phyloP scores from a whole-genome alignment of 1,140 invertebrate genomes.

The Rhagoletis zephyria region DNA sequence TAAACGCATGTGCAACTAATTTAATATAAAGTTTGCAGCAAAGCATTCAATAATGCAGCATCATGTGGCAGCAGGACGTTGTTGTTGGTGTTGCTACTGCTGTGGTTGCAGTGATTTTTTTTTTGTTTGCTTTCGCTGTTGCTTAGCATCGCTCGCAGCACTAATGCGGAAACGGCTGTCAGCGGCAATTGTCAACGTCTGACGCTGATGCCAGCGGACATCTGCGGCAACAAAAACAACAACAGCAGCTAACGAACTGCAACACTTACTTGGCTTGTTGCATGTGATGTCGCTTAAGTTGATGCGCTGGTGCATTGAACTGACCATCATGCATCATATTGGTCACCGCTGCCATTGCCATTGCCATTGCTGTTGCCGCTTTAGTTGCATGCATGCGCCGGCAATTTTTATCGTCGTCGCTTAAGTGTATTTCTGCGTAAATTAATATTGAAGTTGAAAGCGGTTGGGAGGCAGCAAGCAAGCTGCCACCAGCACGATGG shows the following conservation, averaged over 20 bases:
- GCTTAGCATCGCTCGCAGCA: background rate
- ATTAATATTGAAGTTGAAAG: slow-evolving; percentile 28
- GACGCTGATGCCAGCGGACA: background rate
- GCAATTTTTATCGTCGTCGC: slow-evolving; percentile 31
- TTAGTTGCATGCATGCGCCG: slow-evolving; percentile 13
- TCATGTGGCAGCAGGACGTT: background rate
- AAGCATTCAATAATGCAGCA: background rate
- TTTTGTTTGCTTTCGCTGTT: background rate
- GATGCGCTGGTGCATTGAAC: slow-evolving; percentile 10
- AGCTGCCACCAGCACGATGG: background rate
- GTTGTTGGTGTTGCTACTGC: background rate
- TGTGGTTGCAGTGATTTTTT: slow-evolving; percentile 22
- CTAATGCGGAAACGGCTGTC: slow-evolving; percentile 46
- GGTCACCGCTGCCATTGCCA: background rate
- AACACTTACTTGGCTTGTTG: background rate
- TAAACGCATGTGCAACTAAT: slow-evolving; percentile 29
- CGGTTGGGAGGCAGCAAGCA: background rate
- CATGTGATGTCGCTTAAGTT: background rate
- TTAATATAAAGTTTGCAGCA: slow-evolving; percentile 17
- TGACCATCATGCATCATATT: background rate
- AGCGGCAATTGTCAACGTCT: slow-evolving; percentile 36
- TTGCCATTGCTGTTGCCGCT: background rate
- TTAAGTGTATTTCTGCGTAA: slow-evolving; percentile 48
- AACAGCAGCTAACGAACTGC: background rate
- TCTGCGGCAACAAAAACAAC: background rate